These are phyloP conservation scores for Hyperoodon ampullatus DNA, from an alignment of 2,113 vertebrate species.

Conservation along the genomic window DNA sequence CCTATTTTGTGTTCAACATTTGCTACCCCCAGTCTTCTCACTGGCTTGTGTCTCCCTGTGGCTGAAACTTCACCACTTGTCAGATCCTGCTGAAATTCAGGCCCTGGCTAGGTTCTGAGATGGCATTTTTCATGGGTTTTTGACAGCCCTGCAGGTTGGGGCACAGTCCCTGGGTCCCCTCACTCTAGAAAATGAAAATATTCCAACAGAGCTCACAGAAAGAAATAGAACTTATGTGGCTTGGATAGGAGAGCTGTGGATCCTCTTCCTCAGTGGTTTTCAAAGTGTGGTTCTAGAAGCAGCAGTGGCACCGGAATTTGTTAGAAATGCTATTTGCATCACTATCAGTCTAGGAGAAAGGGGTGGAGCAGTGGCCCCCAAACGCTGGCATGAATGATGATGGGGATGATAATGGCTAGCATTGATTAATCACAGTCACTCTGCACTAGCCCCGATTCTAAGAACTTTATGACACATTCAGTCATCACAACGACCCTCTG, in stretches of 20 bases:
- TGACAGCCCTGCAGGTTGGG: neutral
- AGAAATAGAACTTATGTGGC: neutral
- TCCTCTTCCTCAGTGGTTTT: neutral
- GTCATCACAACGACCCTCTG: neutral
- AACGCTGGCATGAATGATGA: neutral
- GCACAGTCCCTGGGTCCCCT: neutral
- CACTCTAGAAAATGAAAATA: neutral
- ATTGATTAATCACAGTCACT: neutral
- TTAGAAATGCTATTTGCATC: neutral
- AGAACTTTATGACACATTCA: neutral
- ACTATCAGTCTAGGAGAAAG: neutral
- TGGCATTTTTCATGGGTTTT: neutral
- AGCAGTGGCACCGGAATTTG: neutral
- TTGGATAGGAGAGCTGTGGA: neutral
- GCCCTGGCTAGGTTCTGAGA: neutral
- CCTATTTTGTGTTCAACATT: too few relatives aligned
- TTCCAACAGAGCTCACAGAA: neutral
- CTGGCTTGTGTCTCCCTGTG: fast-evolving
- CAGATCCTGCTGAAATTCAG: neutral
- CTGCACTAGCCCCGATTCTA: neutral
- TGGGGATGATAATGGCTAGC: neutral
- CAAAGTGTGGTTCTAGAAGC: neutral
- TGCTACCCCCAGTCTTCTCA: neutral
- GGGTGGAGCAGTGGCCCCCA: neutral
- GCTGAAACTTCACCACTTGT: neutral